A percentile compares a stretch with the other conserved stretches of the same genome.
Conservation (phyloP, 2,113 vertebrate species). For the Verasper variegatus region DNA sequence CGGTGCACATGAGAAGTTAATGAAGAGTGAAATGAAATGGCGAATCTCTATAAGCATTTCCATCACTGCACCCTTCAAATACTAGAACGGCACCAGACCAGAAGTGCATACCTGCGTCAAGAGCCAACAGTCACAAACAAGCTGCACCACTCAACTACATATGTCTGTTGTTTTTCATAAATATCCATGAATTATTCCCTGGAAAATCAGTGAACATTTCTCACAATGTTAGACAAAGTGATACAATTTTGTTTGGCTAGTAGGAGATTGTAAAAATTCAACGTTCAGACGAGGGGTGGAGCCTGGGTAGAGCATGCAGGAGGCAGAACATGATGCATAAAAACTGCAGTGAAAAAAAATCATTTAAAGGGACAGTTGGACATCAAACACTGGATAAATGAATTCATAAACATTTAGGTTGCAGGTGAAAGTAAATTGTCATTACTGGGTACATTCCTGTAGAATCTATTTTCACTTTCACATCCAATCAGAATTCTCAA, state of each 20-base stretch:
- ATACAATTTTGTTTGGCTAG: too few relatives aligned
- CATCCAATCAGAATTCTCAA: background rate
- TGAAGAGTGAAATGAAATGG: constrained; percentile 38
- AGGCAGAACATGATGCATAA: too few relatives aligned
- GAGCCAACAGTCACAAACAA: background rate
- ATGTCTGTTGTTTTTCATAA: too few relatives aligned
- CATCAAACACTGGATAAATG: background rate
- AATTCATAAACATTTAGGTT: background rate
- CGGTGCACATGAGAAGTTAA: background rate
- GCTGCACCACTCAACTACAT: too few relatives aligned
- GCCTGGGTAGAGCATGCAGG: too few relatives aligned
- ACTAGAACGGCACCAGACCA: background rate
- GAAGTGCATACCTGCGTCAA: background rate
- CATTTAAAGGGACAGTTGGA: background rate
- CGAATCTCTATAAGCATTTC: background rate
- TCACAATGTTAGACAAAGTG: too few relatives aligned
- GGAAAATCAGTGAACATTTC: too few relatives aligned
- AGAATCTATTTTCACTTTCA: background rate
- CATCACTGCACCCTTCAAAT: background rate
- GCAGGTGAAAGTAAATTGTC: background rate
- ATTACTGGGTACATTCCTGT: background rate
- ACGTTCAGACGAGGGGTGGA: too few relatives aligned
- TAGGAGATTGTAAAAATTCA: too few relatives aligned
- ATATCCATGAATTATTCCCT: too few relatives aligned
- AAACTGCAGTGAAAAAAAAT: background rate